A percentile compares a stretch with the other conserved stretches of the same genome.
phyloP scores from a whole-genome alignment of 2,113 vertebrate species.

The Marcusenius ussheri region DNA sequence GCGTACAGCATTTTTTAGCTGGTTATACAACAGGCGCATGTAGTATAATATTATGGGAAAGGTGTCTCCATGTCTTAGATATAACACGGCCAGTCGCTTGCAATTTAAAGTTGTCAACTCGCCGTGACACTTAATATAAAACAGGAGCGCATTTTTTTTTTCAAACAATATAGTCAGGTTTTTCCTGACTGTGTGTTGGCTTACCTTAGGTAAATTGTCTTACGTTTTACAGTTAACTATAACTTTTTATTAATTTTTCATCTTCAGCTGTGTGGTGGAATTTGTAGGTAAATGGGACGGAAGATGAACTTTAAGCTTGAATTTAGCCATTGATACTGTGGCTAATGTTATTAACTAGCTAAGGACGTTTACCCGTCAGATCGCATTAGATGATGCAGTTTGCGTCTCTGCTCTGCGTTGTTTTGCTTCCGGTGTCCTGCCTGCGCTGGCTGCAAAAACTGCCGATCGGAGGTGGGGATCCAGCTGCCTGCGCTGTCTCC shows the following conservation, averaged over 20 bases:
- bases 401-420: not conserved
- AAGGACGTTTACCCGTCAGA: not conserved
- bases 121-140: not conserved
- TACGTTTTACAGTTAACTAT: not conserved
- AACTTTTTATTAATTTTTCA: not conserved
- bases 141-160: not conserved
- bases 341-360: not conserved
- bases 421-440: not conserved
- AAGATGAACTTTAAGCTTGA: not conserved
- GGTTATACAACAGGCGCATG: not conserved
- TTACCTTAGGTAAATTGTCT: not conserved
- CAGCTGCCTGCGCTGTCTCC: not conserved
- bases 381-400: not conserved
- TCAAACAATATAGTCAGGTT: not conserved
- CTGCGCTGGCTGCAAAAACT: not conserved
- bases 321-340: not conserved
- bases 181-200: not conserved
- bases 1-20: not conserved
- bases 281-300: not conserved
- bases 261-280: not conserved
- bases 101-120: not conserved
- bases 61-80: not conserved
- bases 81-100: not conserved
- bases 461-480: too few species aligned
- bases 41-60: not conserved